A percentile compares a stretch with the other conserved stretches of the same genome.
Conservation (phyloP, 2,888 invertebrate species). For the Zaprionus obscuricornis region DNA sequence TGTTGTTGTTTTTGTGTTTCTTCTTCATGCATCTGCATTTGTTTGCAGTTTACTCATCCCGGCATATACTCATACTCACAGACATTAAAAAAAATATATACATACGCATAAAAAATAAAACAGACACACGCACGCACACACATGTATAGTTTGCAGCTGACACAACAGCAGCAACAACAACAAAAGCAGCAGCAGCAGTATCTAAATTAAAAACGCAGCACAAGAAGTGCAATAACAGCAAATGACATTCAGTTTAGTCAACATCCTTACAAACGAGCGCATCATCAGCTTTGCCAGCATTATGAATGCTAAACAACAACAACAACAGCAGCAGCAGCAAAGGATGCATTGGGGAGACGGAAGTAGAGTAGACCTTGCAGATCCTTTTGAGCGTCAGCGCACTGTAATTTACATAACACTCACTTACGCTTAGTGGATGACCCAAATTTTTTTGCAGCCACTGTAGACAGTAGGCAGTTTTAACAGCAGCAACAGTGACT, state of each 20-base stretch:
- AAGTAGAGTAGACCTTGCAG: conserved; percentile 33
- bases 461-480: conserved; percentile 25
- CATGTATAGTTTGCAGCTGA: background rate
- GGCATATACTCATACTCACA: too few relatives aligned
- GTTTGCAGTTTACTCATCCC: conserved; percentile 21
- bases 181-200: too few relatives aligned
- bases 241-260: conserved; percentile 58
- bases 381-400: conserved; percentile 58
- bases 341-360: background rate
- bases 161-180: too few relatives aligned
- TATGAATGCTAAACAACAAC: conserved; percentile 46
- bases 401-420: conserved; percentile 76
- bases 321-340: conserved; percentile 3
- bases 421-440: conserved; percentile 75
- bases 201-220: conserved; percentile 62
- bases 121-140: conserved; percentile 8
- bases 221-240: conserved; percentile 47
- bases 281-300: conserved; percentile 52
- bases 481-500: conserved; percentile 4
- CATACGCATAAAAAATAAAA: too few relatives aligned
- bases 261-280: conserved; percentile 52
- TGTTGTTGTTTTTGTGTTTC: conserved; percentile 5
- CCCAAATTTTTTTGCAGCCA: conserved; percentile 62
- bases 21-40: conserved; percentile 42
- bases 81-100: too few relatives aligned